Base-by-base conservation (phyloP, 2,113 vertebrate species). In the Hemiscyllium ocellatum region DNA sequence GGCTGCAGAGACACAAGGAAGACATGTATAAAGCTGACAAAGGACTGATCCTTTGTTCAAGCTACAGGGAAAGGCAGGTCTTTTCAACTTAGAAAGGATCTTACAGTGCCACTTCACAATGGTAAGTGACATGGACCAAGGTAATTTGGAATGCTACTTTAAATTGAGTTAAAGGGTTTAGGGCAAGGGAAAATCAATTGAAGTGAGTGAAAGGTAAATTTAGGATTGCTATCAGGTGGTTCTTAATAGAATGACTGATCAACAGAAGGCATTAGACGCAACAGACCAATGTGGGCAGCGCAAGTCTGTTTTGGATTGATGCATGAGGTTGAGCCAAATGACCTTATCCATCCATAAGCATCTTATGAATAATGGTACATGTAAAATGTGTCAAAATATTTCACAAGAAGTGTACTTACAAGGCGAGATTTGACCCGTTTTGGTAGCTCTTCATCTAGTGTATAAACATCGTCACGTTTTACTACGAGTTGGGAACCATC, bases 391-490 rank as follows among this genome's bases (percentile, higher is more conserved):
- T 52, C 37, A 72, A 52, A 76, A 29, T 26, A 52, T 95, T 70
- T 95, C 17, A 95, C 29, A 24, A 69, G 90, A 24, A 94, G 68
- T 96, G 97, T 97, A 98, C 99, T 99, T 98, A 99, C 99, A 96
- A 98, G 98, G 96, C 98, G 98, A 96, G 98, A 98, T 97, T 99
- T 99, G 96, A 99, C 98, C 97, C 98, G 99, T 97, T 99, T 99
- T 95, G 99, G 99, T 93, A 99, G 98, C 95, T 99, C 99, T 98
- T 99, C 99, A 2, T 99, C 98, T 96, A 99, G 97, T 10, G 98
- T 98, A 96, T 99, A 99, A 96, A 99, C 98, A 56, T 99, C 98
- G 96, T 99, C 98, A 97, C 99, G 98, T 96, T 99, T 99, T 94
- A 98, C 98, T 96, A 98, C 97, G 96, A 98, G 98, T 97, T 99